phyloP scores from a whole-genome alignment of 2,888 invertebrate species.

The Polietes domitor region DNA sequence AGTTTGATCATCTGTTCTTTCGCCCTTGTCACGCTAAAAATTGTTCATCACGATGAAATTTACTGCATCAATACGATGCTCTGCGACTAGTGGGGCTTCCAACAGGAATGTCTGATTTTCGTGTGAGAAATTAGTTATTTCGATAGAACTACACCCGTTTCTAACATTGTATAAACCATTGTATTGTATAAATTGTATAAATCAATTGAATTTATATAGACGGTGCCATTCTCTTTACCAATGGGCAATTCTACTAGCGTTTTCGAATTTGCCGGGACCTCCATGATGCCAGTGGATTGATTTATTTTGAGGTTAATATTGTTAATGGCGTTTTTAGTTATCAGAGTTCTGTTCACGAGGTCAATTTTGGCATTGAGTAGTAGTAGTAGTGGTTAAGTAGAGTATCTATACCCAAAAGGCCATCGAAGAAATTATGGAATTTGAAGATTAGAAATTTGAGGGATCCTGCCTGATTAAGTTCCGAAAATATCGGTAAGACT shows the following conservation, averaged over 20 bases:
- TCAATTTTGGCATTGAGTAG: constrained; percentile 33
- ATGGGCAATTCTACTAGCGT: not conserved
- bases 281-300: constrained; percentile 15
- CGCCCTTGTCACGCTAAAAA: not conserved
- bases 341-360: constrained; percentile 25
- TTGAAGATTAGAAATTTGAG: too few species aligned
- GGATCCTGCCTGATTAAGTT: too few species aligned
- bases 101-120: not conserved
- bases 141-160: not conserved
- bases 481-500: too few species aligned
- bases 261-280: constrained; percentile 35
- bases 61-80: not conserved
- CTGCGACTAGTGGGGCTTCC: not conserved
- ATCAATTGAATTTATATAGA: not conserved
- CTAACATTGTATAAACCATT: not conserved
- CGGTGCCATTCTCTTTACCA: not conserved
- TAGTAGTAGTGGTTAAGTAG: too few species aligned
- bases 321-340: too few species aligned
- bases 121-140: not conserved
- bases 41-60: not conserved
- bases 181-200: too few species aligned
- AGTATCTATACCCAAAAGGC: constrained; percentile 38
- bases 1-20: too few species aligned
- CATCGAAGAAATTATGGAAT: constrained; percentile 57
- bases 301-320: constrained; percentile 39